Base-by-base conservation (phyloP, 53 echinoderm and acorn worm species). In the Patiria pectinifera region DNA sequence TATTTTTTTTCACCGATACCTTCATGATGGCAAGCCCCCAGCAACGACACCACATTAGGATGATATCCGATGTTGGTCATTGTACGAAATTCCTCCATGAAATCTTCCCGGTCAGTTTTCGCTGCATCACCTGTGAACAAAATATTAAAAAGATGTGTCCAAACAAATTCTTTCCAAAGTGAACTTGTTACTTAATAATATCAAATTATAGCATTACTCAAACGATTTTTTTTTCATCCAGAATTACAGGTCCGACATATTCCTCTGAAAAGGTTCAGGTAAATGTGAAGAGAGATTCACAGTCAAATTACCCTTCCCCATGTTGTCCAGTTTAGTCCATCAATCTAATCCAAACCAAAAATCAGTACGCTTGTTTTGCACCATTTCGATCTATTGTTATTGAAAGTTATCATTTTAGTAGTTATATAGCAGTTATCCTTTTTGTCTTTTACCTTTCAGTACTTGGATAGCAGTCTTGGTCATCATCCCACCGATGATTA, bases 401-500 rank as follows among this genome's bases (percentile, higher is more conserved):
- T 16, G 70, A 14, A 18, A 14, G 70, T 70, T 21, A 18, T 13
- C 5, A 21, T 35, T 35, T 35, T 35, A 35, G 35, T 35, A 35
- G 35, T 35, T 21, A 70, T 2, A 70, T 2, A 70, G 14, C 70
- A 70, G 4, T 15, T 15, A 70, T 5, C 11, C 21, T 35, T 35
- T 35, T 19, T 70, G 70, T 15, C 14, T 23, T 4, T 19, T 86
- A 91, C 91, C 71, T 74, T 83, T 91, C 26, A 91, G 69, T 11
- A 83, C 80, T 59, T 91, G 83, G 71, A 91, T 82, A 18, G 91
- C 91, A 21, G 83, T 46, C 63, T 70, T 74, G 13, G 83, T 75
- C 91, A 74, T 71, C 71, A 83, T 22, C 6, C 75, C 75, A 15
- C 53, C 6, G 49, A 83, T 35, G 35, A 35, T 35, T 35, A 35